A percentile compares a stretch with the other conserved stretches of the same genome.
Conservation (phyloP, 92 coral and sea anemone genomes). For the Umimayanthus chanpuru region DNA sequence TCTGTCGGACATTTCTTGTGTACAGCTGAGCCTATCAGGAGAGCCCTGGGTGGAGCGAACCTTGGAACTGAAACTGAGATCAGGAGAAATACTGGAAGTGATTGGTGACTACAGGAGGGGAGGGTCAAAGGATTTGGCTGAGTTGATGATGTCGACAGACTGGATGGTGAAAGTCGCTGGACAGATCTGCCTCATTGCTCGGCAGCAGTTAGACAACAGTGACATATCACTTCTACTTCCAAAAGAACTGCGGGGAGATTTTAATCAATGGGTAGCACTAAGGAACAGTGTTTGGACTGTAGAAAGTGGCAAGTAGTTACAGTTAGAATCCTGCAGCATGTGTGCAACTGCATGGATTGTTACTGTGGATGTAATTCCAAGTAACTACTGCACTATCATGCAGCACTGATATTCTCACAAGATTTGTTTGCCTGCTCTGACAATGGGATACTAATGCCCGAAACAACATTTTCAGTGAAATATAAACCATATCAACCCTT, state of each 20-base stretch:
- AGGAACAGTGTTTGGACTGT: conserved; percentile 72
- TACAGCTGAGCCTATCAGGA: conserved; percentile 67
- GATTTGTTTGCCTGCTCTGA: too few species aligned
- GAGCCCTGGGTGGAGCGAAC: conserved; percentile 75
- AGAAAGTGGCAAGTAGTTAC: background rate
- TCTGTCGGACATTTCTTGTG: conserved; percentile 52
- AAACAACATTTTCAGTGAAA: too few species aligned
- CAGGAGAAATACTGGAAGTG: conserved; percentile 56
- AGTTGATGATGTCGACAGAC: conserved; percentile 76
- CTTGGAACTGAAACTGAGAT: conserved; percentile 61
- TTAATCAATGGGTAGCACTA: conserved; percentile 75
- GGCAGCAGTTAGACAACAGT: conserved; percentile 43
- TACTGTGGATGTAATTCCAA: too few species aligned
- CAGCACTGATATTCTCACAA: too few species aligned
- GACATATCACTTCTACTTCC: conserved; percentile 65
- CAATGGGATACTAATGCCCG: too few species aligned
- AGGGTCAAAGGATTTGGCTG: conserved; percentile 58
- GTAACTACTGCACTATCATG: too few species aligned
- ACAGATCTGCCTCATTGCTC: conserved; percentile 58
- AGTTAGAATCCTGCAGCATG: too few species aligned
- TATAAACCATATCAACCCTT: too few species aligned
- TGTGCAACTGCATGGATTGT: too few species aligned
- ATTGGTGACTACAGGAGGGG: conserved; percentile 52
- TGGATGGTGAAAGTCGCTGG: conserved; percentile 85
- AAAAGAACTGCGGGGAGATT: conserved; percentile 65